Base-by-base conservation (phyloP, 2,113 vertebrate genomes). In the Lasiurus borealis region DNA sequence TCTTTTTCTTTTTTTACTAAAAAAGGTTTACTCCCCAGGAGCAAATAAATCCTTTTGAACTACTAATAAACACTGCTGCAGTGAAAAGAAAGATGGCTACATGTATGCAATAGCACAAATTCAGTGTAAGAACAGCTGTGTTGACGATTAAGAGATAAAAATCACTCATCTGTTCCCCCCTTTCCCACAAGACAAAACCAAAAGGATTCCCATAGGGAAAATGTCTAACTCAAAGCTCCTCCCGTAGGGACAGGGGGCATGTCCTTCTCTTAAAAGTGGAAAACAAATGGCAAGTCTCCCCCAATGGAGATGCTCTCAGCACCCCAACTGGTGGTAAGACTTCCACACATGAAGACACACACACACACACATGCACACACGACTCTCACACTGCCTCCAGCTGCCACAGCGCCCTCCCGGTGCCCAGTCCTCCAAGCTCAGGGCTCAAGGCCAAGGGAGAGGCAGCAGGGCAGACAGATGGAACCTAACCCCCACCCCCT, bases 171-270 rank as follows among this genome's bases (percentile, higher is more conserved):
- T 92, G 14, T 34, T 82, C 73, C 92, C 91, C n/a, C 29, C 88
- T 14, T 68, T 57, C 93, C 94, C 92, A 91, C 54, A 57, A n/a
- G 93, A 91, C 86, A 94, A 92, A 94, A 95, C 95, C 96, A 80
- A 90, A 86, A 96, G 96, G 97, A 96, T 97, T 97, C 97, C 97
- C 97, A 97, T 97, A 97, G 97, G 97, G 97, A 97, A 97, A 97
- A 97, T 81, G 97, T 97, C 92, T 95, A 97, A 97, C 93, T 93
- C 95, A 87, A 83, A 94, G 93, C 90, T 96, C 92, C 57, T 95
- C 92, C 95, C 94, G 91, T 80, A 57, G 44, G 40, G 90, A 94
- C 88, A 94, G 92, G 95, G n/a, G 95, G 73, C 68, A 44, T 50
- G 76, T 66, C 88, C 75, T 94, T 96, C 88, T 97, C 92, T 94